Evolutionary conservation across 30 jellyfish, hydroid and myxozoan species (phyloP), one percentile per base, ranked within the genome.

Genomic region (Aurelia sp.): DNA sequence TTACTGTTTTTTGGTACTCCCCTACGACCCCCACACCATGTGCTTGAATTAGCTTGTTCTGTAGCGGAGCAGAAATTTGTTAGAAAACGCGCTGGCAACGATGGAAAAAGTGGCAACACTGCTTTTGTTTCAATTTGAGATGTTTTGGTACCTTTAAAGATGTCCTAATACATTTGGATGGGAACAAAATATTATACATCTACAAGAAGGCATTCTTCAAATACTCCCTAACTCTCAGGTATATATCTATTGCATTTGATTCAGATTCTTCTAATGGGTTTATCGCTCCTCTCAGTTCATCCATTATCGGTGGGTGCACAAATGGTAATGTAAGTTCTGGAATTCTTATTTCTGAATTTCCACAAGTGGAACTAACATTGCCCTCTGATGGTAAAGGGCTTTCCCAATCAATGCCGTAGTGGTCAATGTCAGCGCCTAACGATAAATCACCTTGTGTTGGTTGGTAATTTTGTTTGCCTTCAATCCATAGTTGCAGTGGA

Each of bases 361-460:
- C 58, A 72, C 58, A 59, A 72, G 67, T 19, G 48, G 48, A 38
- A 38, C 48, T 3, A 38, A 38, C 48, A 38, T 38, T 38, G 51
- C 47, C 31, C 3, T 72, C 69, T 72, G 84, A 33, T 31, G 31
- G 79, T 51, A 57, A 21, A 47, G 89, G 89, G 13, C 89, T 78
- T 20, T 78, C 57, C 89, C 89, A 78, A 40, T 78, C 79, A 15
- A 62, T 78, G 4, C 89, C 89, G 21, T 17, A 63, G 68, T 50
- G 31, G 78, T 78, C 79, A 3, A 53, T 50, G 63, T 35, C 22
- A 13, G 40, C 67, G 30, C 4, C 13, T 15, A 13, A 13, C 19
- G 48, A 16, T 11, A 53, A 47, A 7, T 59, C 79, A 1, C 13
- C 50, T 13, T 40, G 19, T 21, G 1, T 67, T 40, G 78, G 89